Conservation (phyloP, 2,113 vertebrate genomes). For the Ranitomeya imitator region DNA sequence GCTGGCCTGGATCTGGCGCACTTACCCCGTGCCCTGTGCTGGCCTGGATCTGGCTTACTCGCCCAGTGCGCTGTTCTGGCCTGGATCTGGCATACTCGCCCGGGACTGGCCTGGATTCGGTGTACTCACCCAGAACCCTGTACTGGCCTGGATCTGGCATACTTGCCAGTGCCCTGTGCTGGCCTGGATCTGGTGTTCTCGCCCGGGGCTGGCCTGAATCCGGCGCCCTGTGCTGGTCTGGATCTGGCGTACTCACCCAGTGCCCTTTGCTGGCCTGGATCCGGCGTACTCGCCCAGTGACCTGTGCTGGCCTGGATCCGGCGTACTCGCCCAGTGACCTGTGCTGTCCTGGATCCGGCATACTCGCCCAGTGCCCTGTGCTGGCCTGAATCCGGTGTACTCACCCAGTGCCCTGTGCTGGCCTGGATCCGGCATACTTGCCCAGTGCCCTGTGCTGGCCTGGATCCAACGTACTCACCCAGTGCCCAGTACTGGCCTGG, state of each 20-base stretch:
- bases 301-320: neutral
- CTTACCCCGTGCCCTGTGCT: neutral
- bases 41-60: neutral
- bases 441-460: neutral
- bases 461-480: neutral
- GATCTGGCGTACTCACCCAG: neutral
- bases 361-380: neutral
- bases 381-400: neutral
- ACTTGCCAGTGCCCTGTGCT: neutral
- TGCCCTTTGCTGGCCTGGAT: neutral
- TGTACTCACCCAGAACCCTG: neutral
- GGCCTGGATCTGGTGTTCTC: neutral
- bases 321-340: neutral
- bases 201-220: neutral
- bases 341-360: neutral
- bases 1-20: neutral
- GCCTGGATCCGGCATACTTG: neutral
- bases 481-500: neutral
- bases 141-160: neutral
- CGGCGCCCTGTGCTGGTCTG: neutral
- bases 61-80: neutral
- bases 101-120: neutral
- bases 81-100: neutral
- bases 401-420: neutral
- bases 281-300: neutral